Base-by-base conservation (phyloP, 37 sponge, comb jelly and placozoan genomes). In the Petrosia ficiformis region DNA sequence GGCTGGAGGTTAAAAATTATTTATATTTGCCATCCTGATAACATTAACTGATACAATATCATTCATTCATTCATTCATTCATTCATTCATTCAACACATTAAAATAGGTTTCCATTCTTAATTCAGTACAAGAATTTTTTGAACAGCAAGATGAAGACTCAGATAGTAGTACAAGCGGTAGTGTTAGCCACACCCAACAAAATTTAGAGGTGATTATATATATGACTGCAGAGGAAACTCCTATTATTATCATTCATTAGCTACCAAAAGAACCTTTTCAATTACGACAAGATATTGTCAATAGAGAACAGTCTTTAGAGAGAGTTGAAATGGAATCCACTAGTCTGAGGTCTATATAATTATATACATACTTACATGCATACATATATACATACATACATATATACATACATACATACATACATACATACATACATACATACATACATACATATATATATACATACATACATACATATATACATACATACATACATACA, bases 201-300 rank as follows among this genome's bases (percentile, higher is more conserved):
- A 39, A 26, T 0, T 83, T 67, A 39, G 77, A 70, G 57, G 65
- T 67, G 54, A 63, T 63, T 60, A n/a, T n/a, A n/a, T n/a, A 36
- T 37, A 35, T 59, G 30, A 19, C 44, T 1, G 10, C 26, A 29
- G 48, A 11, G 31, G 29, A 28, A 31, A 29, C 8, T 14, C 34
- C 35, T 40, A 6, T 68, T 36, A 36, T 8, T 26, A 16, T 16
- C 54, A 61, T 67, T 44, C 33, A 42, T 4, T 41, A 87, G 82
- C 56, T 87, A 41, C 87, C 87, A 36, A 59, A 76, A 16, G 87
- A 87, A 59, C 77, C 87, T 21, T 80, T 87, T 57, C 86, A 74
- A 75, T 68, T 86, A 28, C 37, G 81, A 39, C 80, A 86, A 59
- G 75, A 86, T 34, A 0, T 84, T 38, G 68, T 22, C 19, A 61